Evolutionary conservation across 2,797 vertebrate genomes (phyloP), one percentile per base, ranked within the genome.

Genomic region (Aratinga solstitialis): DNA sequence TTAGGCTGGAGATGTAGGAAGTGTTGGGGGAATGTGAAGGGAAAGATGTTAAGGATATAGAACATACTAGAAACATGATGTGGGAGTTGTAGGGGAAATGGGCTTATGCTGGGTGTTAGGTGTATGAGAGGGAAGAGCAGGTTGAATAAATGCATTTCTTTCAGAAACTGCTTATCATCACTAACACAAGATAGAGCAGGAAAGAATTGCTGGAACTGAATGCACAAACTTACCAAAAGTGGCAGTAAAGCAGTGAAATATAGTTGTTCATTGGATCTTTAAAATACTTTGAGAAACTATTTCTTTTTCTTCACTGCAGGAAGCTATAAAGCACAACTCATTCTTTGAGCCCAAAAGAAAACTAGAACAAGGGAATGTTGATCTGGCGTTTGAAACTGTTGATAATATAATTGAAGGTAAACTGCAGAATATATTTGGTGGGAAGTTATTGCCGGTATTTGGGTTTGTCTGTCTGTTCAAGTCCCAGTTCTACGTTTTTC

Each of bases 401-500:
- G 97, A 98, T 90, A 89, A 97, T 42, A 84, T 97, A 88, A 79
- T 97, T 79, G 97, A 98, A 98, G 98, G 98, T 98, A 97, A 97
- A 85, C 43, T 51, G 13, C 53, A 87, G 20, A 76, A 69, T 83
- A 27, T 29, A 19, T 77, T 53, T 66, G 16, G 11, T 93, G 62
- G 45, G 11, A 91, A 77, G 48, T 38, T 51, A 10, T 48, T 71
- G 43, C 56, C 45, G 38, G 5, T 63, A 61, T 90, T 82, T 93
- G 40, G 2, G 13, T 65, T 61, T 93, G 11, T 40, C 34, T 89
- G 21, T 67, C 74, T 81, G 22, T 72, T 86, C 48, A 68, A 36
- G 54, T 71, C 11, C 40, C 17, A 36, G 13, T 50, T 90, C 11
- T 63, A 34, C 34, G 34, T 78, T 73, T 68, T 68, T 69, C 69